Conservation (phyloP, 2,888 invertebrate species). For the Leucophenga maculata region DNA sequence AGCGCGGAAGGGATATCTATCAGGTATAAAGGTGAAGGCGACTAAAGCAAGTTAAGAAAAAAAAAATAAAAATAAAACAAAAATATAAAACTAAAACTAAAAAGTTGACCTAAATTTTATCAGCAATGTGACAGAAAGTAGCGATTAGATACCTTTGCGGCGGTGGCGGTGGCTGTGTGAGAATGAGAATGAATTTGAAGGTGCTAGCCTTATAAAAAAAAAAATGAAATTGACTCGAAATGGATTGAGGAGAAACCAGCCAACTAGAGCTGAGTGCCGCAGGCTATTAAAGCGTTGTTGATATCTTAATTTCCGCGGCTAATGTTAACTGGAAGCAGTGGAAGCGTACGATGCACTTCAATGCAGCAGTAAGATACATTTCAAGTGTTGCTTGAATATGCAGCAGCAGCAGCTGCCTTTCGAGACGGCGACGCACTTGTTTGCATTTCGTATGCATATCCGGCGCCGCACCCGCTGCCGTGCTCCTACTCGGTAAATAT, state of each 20-base stretch:
- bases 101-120: conserved; percentile 67
- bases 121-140: conserved; percentile 68
- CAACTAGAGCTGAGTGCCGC: conserved; percentile 18
- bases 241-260: not conserved
- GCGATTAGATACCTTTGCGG: conserved; percentile 63
- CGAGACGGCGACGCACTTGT: conserved; percentile 53
- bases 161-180: conserved; percentile 6
- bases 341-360: conserved; percentile 12
- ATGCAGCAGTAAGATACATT: conserved; percentile 45
- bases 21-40: not conserved
- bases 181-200: conserved; percentile 1
- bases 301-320: conserved; percentile 63
- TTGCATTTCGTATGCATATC: conserved; percentile 58
- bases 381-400: conserved; percentile 40
- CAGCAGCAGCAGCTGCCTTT: conserved; percentile 34
- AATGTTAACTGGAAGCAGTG: conserved; percentile 44
- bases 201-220: not conserved
- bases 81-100: conserved; percentile 39
- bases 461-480: conserved; percentile 42
- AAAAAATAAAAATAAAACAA: conserved; percentile 15
- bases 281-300: conserved; percentile 55
- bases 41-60: conserved; percentile 2
- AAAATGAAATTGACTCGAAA: not conserved
- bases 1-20: conserved; percentile 6
- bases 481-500: conserved; percentile 36